Conservation (phyloP, 2,888 invertebrate species). For the Dryocosmus kuriphilus region DNA sequence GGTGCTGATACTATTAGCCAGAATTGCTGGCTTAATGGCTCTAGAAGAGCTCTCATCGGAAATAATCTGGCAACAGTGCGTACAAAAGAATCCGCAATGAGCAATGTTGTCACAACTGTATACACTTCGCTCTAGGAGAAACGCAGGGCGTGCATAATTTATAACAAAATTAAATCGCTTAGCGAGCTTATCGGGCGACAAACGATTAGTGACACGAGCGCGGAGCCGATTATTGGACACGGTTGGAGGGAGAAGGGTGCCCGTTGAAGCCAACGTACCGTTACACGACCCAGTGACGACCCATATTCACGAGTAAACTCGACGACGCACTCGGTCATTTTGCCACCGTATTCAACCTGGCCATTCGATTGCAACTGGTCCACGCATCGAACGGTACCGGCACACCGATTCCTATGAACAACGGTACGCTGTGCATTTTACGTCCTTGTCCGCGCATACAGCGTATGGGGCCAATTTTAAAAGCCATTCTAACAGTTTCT, state of each 20-base stretch:
- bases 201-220: conserved; percentile 32
- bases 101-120: conserved; percentile 23
- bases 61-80: conserved; percentile 21
- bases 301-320: conserved; percentile 62
- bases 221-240: conserved; percentile 33
- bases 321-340: conserved; percentile 51
- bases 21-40: neutral
- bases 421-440: conserved; percentile 30
- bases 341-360: conserved; percentile 36
- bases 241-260: conserved; percentile 52
- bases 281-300: conserved; percentile 75
- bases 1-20: neutral
- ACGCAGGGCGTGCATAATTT: conserved; percentile 26
- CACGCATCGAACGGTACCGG: conserved; percentile 50
- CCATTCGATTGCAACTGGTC: conserved; percentile 52
- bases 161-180: conserved; percentile 35
- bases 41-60: neutral
- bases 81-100: neutral
- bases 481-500: conserved; percentile 37
- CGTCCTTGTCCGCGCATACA: conserved; percentile 19
- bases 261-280: conserved; percentile 65
- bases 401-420: conserved; percentile 33
- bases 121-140: neutral
- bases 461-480: conserved; percentile 24
- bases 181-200: conserved; percentile 33